Conservation (phyloP, 2,888 invertebrate genomes). For the Drosophila kuntzei region DNA sequence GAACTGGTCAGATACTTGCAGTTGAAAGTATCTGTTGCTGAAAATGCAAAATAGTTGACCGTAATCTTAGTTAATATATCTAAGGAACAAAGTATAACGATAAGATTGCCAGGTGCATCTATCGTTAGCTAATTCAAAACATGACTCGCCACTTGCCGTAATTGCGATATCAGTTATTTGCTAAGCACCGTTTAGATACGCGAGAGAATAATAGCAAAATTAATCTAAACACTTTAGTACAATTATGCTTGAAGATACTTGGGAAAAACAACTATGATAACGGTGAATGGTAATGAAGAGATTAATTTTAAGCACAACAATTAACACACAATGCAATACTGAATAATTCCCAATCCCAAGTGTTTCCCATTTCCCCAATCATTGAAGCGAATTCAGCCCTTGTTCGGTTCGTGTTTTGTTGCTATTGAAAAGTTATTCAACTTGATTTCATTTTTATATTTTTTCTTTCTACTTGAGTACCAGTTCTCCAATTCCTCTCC, state of each 20-base stretch:
- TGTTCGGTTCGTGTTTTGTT: constrained; percentile 12
- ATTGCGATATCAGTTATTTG: constrained; percentile 28
- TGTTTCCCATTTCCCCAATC: constrained; percentile 8
- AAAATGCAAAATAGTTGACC: constrained; percentile 5
- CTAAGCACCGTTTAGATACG: constrained; percentile 24
- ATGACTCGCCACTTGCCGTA: constrained; percentile 22
- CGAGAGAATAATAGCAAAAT: not conserved
- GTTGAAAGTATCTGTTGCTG: constrained; percentile 6
- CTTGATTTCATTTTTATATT: constrained; percentile 30
- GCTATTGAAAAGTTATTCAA: constrained; percentile 56
- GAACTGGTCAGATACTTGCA: constrained; percentile 28
- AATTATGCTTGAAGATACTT: constrained; percentile 7
- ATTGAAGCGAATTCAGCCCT: constrained; percentile 18
- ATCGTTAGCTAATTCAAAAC: constrained; percentile 10
- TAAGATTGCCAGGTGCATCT: constrained; percentile 32
- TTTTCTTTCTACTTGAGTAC: constrained; percentile 17
- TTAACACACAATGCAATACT: constrained; percentile 34
- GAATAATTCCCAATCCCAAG: constrained; percentile 28
- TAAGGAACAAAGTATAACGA: not conserved
- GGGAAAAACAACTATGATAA: constrained; percentile 1
- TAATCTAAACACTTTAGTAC: constrained; percentile 1
- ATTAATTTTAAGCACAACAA: constrained; percentile 24
- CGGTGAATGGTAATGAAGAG: constrained; percentile 14
- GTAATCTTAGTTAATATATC: constrained; percentile 4
- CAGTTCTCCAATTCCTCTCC: constrained; percentile 21